These are phyloP conservation scores for Prosopocoilus inquinatus DNA, from an alignment of 2,888 invertebrate genomes.

Conservation along the genomic window DNA sequence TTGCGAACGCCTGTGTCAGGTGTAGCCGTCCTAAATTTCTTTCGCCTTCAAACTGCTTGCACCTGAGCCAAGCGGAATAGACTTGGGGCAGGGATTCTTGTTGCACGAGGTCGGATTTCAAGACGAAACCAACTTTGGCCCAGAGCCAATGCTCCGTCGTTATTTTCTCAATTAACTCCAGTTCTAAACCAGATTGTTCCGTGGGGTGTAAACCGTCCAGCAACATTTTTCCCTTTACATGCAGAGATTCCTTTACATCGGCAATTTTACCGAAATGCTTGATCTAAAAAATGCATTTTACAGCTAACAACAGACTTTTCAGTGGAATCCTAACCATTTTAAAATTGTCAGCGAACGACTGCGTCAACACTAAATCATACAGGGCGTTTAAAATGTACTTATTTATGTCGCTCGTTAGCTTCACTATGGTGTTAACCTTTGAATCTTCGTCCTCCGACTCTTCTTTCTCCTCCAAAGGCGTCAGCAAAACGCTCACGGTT, in stretches of 20 bases:
- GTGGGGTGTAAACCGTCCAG: constrained; percentile 32
- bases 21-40: constrained; percentile 32
- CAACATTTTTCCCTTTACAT: constrained; percentile 37
- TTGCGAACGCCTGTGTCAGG: constrained; percentile 39
- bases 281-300: constrained; percentile 40
- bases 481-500: constrained; percentile 32
- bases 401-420: constrained; percentile 36
- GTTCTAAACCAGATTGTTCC: constrained; percentile 31
- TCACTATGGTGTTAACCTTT: constrained; percentile 25
- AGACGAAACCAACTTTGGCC: constrained; percentile 34
- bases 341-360: constrained; percentile 47
- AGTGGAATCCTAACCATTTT: constrained; percentile 49
- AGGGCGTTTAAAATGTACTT: constrained; percentile 42
- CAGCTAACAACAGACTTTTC: too few species aligned
- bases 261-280: constrained; percentile 41
- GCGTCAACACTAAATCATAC: constrained; percentile 43
- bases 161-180: constrained; percentile 27
- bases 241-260: constrained; percentile 33
- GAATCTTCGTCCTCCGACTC: constrained; percentile 33
- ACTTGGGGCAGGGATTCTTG: constrained; percentile 22
- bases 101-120: constrained; percentile 31
- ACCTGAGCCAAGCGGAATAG: constrained; percentile 29
- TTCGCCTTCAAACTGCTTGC: constrained; percentile 16
- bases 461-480: constrained; percentile 24
- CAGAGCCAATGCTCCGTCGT: constrained; percentile 36